A percentile compares a stretch with the other conserved stretches of the same genome.
Evolutionary conservation across 2,797 vertebrate species (phyloP).

Genomic region (Lagocephalus sceleratus): DNA sequence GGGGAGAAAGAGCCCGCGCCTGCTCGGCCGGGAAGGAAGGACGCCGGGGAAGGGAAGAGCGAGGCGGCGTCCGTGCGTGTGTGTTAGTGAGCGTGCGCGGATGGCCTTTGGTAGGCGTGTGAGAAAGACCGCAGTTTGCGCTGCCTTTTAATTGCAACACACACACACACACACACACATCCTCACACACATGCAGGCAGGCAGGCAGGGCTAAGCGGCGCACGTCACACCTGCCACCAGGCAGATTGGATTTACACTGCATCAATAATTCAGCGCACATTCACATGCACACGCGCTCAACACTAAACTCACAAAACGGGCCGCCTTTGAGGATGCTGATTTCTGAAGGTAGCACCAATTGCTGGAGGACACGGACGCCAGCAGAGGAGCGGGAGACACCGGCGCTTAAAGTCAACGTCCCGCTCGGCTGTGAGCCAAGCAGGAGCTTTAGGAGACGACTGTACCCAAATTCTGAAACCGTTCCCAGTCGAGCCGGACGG

Average conservation of each 20-base stretch:
- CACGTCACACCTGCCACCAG: slow-evolving; percentile 57
- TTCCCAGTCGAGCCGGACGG: too few species aligned
- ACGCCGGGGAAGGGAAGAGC: neutral
- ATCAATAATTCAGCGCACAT: slow-evolving; percentile 69
- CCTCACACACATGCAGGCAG: slow-evolving; percentile 22
- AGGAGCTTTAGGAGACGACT: too few species aligned
- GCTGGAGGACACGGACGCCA: slow-evolving; percentile 1
- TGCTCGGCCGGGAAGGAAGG: slow-evolving; percentile 11
- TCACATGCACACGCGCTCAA: slow-evolving; percentile 3
- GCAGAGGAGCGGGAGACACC: slow-evolving; percentile 1
- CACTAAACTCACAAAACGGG: slow-evolving; percentile 9
- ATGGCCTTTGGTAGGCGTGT: slow-evolving; percentile 10
- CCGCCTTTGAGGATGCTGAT: slow-evolving; percentile 27
- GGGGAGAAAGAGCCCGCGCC: slow-evolving; percentile 14
- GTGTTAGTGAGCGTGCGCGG: neutral
- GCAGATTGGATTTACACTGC: slow-evolving; percentile 69
- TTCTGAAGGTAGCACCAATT: slow-evolving; percentile 12
- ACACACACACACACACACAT: slow-evolving; percentile 17
- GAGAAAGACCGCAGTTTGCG: slow-evolving; percentile 49
- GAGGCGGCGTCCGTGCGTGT: slow-evolving; percentile 6
- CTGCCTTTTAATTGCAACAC: slow-evolving; percentile 62
- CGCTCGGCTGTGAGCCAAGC: neutral
- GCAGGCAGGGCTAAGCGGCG: slow-evolving; percentile 26
- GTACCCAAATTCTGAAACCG: too few species aligned
- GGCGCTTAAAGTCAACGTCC: slow-evolving; percentile 13